These are phyloP conservation scores for Aplodontia rufa DNA, from an alignment of 2,113 vertebrate genomes.

Conservation along the genomic window DNA sequence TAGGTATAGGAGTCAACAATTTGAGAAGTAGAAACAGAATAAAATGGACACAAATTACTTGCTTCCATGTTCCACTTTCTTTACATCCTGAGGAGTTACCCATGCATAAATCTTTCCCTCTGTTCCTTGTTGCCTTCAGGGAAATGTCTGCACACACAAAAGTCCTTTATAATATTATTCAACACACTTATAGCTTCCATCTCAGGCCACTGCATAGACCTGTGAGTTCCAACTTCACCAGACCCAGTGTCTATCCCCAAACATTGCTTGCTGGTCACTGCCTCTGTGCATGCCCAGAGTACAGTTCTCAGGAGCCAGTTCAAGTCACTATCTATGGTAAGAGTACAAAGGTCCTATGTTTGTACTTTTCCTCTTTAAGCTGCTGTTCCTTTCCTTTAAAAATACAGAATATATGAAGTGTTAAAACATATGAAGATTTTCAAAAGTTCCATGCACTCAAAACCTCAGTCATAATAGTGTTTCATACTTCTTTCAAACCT, in stretches of 20 bases:
- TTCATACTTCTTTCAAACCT: background rate
- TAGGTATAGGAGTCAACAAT: background rate
- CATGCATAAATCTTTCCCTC: background rate
- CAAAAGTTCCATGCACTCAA: background rate
- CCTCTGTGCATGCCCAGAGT: accelerated
- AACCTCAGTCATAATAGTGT: background rate
- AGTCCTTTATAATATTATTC: background rate
- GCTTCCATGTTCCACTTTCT: background rate
- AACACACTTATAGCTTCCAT: background rate
- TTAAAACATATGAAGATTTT: background rate
- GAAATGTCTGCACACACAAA: background rate
- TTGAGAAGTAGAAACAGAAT: background rate
- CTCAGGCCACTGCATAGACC: background rate
- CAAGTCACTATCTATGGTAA: background rate
- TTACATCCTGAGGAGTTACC: background rate
- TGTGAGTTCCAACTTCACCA: background rate
- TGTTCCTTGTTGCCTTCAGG: background rate
- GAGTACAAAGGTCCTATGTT: background rate
- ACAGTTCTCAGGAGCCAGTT: background rate
- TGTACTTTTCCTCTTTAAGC: background rate
- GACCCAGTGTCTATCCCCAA: background rate
- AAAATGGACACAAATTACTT: too few relatives aligned
- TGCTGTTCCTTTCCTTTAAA: background rate
- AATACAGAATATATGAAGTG: background rate
- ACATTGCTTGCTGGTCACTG: background rate